These are phyloP conservation scores for Psammodynastes pulverulentus DNA, from an alignment of 2,113 vertebrate genomes.

Conservation along the genomic window DNA sequence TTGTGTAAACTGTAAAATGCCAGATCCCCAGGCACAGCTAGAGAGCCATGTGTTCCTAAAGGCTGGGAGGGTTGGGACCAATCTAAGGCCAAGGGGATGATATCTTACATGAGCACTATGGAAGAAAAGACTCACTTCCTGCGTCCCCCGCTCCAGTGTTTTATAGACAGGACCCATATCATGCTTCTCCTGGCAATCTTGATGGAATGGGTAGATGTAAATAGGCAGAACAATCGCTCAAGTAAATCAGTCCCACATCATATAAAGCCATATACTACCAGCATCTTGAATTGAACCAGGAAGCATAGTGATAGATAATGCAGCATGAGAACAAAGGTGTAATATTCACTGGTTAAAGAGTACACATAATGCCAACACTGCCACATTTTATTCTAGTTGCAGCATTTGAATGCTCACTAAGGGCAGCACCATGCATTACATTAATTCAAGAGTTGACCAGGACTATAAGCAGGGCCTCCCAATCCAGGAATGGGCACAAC, in stretches of 20 bases:
- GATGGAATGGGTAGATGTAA: background rate
- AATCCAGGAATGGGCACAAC: background rate
- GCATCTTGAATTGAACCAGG: background rate
- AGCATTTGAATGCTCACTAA: background rate
- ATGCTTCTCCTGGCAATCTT: background rate
- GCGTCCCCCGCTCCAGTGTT: background rate
- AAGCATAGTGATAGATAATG: background rate
- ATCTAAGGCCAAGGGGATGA: background rate
- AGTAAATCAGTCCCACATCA: background rate
- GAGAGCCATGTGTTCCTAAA: background rate
- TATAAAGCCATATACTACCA: background rate
- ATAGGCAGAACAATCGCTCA: background rate
- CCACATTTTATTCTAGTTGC: background rate
- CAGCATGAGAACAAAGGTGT: background rate
- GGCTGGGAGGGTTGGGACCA: background rate
- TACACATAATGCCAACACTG: background rate
- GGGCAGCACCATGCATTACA: background rate
- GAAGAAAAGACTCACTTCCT: background rate
- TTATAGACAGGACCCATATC: background rate
- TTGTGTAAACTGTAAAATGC: background rate
- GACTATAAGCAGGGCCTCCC: background rate
- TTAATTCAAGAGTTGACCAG: background rate
- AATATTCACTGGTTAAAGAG: background rate
- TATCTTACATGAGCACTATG: background rate
- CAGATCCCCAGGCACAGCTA: background rate